Evolutionary conservation across 2,888 invertebrate genomes (phyloP).

Genomic region (Mantis religiosa): DNA sequence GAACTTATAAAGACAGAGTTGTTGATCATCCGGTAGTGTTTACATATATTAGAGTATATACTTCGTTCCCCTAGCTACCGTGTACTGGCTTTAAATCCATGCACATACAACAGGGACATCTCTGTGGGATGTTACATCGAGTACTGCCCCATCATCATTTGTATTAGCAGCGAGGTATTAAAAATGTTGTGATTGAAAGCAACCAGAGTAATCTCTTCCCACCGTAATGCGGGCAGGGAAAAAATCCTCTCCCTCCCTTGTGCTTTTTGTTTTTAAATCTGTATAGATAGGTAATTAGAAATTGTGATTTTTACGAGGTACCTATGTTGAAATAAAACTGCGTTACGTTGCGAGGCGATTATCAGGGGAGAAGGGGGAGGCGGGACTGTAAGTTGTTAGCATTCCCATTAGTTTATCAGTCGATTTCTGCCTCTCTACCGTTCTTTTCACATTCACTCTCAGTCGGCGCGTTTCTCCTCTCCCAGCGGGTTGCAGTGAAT

Average conservation of each 20-base stretch:
- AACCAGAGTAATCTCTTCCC: not conserved
- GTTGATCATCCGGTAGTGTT: not conserved
- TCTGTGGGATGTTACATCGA: constrained; percentile 7
- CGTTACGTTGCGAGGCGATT: not conserved
- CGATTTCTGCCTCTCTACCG: not conserved
- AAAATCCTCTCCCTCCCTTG: not conserved
- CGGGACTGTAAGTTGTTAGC: not conserved
- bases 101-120: constrained; percentile 9
- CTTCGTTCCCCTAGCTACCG: not conserved
- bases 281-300: constrained; percentile 13
- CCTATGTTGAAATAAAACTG: not conserved
- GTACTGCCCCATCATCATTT: constrained; percentile 2
- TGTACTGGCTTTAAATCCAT: not conserved
- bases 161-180: constrained; percentile 7
- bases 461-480: not conserved
- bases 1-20: not conserved
- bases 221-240: not conserved
- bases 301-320: not conserved
- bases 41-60: not conserved
- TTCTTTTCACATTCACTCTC: not conserved
- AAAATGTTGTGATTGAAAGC: constrained; percentile 15
- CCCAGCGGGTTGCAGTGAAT: not conserved
- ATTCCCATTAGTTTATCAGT: not conserved
- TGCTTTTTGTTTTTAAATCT: constrained; percentile 3
- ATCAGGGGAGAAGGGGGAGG: not conserved